Base-by-base conservation (phyloP, 2,797 vertebrate species). In the Mus spretus region DNA sequence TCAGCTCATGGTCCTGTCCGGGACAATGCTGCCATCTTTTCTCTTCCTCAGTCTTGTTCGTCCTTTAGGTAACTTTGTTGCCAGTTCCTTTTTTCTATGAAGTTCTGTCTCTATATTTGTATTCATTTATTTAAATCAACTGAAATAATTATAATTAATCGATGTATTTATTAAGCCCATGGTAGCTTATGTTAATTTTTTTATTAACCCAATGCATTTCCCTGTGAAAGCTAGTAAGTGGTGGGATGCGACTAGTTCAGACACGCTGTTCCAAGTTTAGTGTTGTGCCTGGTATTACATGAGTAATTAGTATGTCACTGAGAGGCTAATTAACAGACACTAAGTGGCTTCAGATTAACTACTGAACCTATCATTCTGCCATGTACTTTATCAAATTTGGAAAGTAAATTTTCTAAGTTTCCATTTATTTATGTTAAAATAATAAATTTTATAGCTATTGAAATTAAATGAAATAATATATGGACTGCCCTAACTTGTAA, bases 361-460 rank as follows among this genome's bases (percentile, higher is more conserved):
- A 55, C 19, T 47, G 28, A 14, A 9, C 75, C 61, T 91, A 61
- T 91, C 47, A 6, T 84, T 94, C 75, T 96, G 19, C 65, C 84
- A 65, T 93, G 81, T 91, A 77, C 34, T 94, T 1, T 63, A 20
- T 96, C 47, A 96, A 90, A 17, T 50, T 96, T 50, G 70, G n/a
- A 11, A 94, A 59, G 57, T 79, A 59, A 14, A 70, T 89, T 40
- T 92, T 93, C 53, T 55, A 47, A 92, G 28, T 75, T 90, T 88
- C 7, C 19, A 34, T 89, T 57, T 95, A 91, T 91, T 91, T 57
- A 87, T 77, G 67, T 85, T 34, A 67, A 89, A 91, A 88, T 89
- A 55, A 2, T 57, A 67, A 86, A 31, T 61, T 94, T 77, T 34
- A 47, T 86, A 59, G 22, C 40, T 85, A 72, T 70, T 20, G 61